Conservation (phyloP, 2,113 vertebrate species). For the Rhynchopsitta pachyrhyncha region DNA sequence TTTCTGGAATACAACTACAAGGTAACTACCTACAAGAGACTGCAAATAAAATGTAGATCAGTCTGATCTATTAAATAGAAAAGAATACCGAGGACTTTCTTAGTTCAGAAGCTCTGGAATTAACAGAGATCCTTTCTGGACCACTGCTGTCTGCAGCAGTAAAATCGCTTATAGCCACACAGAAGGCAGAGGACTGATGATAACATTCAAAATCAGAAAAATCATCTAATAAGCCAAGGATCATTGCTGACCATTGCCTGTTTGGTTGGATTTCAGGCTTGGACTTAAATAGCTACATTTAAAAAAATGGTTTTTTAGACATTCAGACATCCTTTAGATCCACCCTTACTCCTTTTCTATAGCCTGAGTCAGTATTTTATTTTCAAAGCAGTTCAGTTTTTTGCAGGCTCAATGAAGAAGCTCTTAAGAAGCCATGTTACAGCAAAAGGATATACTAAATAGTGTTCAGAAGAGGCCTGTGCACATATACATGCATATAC, state of each 20-base stretch:
- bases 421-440: neutral
- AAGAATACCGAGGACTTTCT: neutral
- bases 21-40: neutral
- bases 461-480: neutral
- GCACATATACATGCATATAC: neutral
- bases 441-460: neutral
- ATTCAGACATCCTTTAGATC: neutral
- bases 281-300: neutral
- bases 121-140: neutral
- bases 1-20: neutral
- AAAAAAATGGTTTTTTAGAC: neutral
- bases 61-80: neutral
- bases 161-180: neutral
- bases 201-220: neutral
- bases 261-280: neutral
- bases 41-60: neutral
- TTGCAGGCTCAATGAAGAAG: neutral
- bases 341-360: neutral
- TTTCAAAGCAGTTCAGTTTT: neutral
- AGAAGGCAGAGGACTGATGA: neutral
- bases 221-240: neutral
- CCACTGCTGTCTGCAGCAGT: accelerated
- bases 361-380: neutral
- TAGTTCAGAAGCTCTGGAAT: neutral
- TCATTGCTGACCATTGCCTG: neutral